Base-by-base conservation (phyloP, 2,888 invertebrate genomes). In the Aphidoletes aphidimyza region DNA sequence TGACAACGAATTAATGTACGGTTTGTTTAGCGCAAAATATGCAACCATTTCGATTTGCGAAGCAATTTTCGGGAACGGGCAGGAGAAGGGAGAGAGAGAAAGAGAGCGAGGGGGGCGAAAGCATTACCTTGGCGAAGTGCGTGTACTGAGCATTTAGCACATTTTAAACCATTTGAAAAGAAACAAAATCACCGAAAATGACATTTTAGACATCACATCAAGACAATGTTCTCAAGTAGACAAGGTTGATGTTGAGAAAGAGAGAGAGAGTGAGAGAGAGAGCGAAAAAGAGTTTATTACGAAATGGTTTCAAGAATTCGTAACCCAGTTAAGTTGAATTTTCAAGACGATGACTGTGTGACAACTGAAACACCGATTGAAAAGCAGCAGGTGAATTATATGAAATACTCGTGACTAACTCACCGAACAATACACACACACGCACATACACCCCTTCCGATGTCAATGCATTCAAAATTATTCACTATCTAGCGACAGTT, bases 291-390 rank as follows among this genome's bases (percentile, higher is more conserved):
- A 69, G 69, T 69, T 69, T 26, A 69, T 69, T 30, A 69, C 30
- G 47, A 47, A 19, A 69, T 30, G 69, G 30, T 69, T 54, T 54
- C 22, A 11, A 30, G 69, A 69, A 69, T 69, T 69, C 14, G 69
- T 69, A 69, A 69, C 69, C 69, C 69, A 69, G 69, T 69, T 69
- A 69, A 69, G 69, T 69, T 69, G 69, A 69, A 69, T 69, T 69
- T 30, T 69, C 14, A 69, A 69, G 69, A 30, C 69, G 14, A 69
- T 26, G 9, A 69, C 30, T 30, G 19, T n/a, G n/a, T 69, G 69
- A 69, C 69, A 69, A 69, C 69, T n/a, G n/a, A 30, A 69, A 69
- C 30, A 69, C 26, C 69, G 69, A 69, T 69, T 69, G 69, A 69
- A 69, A 69, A 69, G 34, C 69, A 69, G 69, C 69, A 69, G 69